A percentile compares a stretch with the other conserved stretches of the same genome.
Conservation (phyloP, 2,797 vertebrate species). For the Sebastes trivittatus region DNA sequence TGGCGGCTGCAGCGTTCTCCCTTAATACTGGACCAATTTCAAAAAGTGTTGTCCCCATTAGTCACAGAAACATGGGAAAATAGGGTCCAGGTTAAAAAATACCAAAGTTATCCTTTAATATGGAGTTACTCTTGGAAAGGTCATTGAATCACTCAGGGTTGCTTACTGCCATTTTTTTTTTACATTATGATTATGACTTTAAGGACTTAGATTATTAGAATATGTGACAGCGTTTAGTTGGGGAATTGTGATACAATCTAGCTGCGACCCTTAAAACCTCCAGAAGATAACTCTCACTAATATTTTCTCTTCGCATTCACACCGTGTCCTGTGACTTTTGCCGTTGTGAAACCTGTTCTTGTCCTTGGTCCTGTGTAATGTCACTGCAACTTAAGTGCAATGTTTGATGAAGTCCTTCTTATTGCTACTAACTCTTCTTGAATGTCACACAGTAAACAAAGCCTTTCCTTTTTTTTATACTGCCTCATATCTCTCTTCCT, state of each 20-base stretch:
- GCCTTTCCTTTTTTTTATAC: not conserved
- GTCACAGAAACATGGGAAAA: too few relatives aligned
- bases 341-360: not conserved
- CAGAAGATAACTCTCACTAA: not conserved
- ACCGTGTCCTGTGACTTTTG: not conserved
- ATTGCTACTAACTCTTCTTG: not conserved
- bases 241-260: not conserved
- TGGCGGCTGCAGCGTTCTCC: too few relatives aligned
- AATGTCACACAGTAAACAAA: slow-evolving; percentile 3
- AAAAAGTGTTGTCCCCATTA: too few relatives aligned
- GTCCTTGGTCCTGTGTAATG: not conserved
- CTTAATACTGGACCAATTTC: too few relatives aligned
- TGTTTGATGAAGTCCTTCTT: not conserved
- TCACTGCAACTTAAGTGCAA: not conserved
- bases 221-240: not conserved
- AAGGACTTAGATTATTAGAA: not conserved
- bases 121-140: not conserved
- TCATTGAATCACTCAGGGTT: not conserved
- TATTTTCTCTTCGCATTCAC: not conserved
- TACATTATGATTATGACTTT: not conserved
- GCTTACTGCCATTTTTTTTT: not conserved
- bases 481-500: not conserved
- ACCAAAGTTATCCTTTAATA: too few relatives aligned
- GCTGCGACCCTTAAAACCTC: not conserved
- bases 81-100: too few relatives aligned